Base-by-base conservation (phyloP, 1,140 invertebrate genomes). In the Harlomillsia oculata region DNA sequence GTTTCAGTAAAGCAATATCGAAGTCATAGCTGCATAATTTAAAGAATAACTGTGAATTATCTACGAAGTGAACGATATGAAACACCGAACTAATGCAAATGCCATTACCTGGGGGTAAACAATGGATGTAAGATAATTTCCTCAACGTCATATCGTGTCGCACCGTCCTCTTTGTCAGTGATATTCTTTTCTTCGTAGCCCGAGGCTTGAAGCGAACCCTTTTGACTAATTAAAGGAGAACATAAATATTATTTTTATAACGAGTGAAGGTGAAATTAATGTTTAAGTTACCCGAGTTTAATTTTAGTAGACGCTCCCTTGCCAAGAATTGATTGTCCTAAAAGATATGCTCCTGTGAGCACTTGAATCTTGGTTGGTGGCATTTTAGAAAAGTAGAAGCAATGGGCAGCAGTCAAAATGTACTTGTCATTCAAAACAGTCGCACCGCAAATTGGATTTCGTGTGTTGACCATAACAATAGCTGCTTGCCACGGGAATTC, bases 401-500 rank as follows among this genome's bases (percentile, higher is more conserved):
- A n/a, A n/a, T n/a, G n/a, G 14, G 21, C 20, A 36, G 9, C 1
- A 36, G 1, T 25, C 6, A 37, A 13, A 29, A 45, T 34, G 5
- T 14, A 45, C 13, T 21, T 21, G 23, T 52, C 21, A 25, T 52
- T 59, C 14, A 52, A 11, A 18, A 57, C 34, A 4, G 55, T 23
- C 11, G 26, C 56, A 26, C 56, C 56, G 25, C 56, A 59, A 14
- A 30, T 43, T 29, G 56, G 56, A n/a, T 26, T 44, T 2, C 56
- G 28, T 8, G 56, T 59, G 3, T 40, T 40, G 2, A 25, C 4
- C 13, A 32, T 28, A 2, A 59, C 56, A n/a, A 59, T 18, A 13
- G 56, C 56, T 14, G 34, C 56, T 23, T 44, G 50, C 49, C 49
- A 59, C 1, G 56, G 56, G 34, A 59, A 59, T 46, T 59, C 56